Conservation (phyloP, 2,888 invertebrate species). For the Meandrusa payeni region DNA sequence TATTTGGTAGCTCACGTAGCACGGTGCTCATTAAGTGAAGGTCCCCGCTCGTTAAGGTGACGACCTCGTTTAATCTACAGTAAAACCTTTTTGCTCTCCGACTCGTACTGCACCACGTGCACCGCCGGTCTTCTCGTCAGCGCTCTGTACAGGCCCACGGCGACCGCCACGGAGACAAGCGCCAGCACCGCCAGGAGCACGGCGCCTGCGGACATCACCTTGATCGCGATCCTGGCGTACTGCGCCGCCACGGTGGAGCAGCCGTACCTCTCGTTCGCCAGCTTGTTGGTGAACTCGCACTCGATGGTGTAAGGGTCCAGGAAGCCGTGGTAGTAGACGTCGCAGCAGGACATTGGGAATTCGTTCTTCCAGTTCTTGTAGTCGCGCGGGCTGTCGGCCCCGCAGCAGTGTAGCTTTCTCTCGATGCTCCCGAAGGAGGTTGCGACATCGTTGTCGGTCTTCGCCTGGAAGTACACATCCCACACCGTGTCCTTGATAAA, state of each 20-base stretch:
- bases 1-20: conserved; percentile 6
- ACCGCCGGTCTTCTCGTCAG: conserved; percentile 44
- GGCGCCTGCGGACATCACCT: conserved; percentile 49
- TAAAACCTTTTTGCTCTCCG: conserved; percentile 66
- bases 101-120: conserved; percentile 47
- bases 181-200: conserved; percentile 56
- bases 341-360: conserved; percentile 68
- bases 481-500: conserved; percentile 66
- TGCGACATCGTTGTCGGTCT: conserved; percentile 46
- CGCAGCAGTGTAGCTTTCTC: conserved; percentile 65
- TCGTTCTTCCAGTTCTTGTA: conserved; percentile 62
- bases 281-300: conserved; percentile 64
- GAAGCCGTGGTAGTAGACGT: conserved; percentile 62
- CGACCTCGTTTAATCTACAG: too few species aligned
- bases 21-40: conserved; percentile 9
- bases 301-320: conserved; percentile 54
- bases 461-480: conserved; percentile 62
- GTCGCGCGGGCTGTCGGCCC: conserved; percentile 62
- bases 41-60: background rate
- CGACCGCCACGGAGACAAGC: conserved; percentile 45
- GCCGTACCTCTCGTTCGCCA: conserved; percentile 67
- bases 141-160: conserved; percentile 45
- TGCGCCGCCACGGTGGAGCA: conserved; percentile 60
- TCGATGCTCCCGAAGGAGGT: conserved; percentile 53
- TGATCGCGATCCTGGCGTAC: conserved; percentile 57